Conservation (phyloP, 2,797 vertebrate species). For the Acrossocheilus wenchowensis region DNA sequence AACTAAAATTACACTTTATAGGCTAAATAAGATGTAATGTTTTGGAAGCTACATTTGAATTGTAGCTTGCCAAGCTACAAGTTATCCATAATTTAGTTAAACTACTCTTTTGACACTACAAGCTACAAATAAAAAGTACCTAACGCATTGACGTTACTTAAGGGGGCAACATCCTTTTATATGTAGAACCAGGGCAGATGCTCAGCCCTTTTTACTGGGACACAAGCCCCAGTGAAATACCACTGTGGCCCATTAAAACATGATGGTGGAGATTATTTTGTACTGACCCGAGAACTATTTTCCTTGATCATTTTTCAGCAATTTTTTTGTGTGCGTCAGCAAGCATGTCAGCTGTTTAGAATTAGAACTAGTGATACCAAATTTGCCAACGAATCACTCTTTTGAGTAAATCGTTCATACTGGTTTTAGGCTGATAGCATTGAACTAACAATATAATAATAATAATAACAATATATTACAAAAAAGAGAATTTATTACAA, state of each 20-base stretch:
- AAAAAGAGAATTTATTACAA: not conserved
- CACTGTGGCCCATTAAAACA: not conserved
- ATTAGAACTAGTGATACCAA: not conserved
- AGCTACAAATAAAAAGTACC: not conserved
- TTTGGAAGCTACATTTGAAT: not conserved
- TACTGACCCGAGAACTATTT: not conserved
- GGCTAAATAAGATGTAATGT: not conserved
- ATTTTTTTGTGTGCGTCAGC: not conserved
- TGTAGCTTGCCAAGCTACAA: not conserved
- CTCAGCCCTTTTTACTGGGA: not conserved
- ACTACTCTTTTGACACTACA: not conserved
- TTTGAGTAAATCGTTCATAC: not conserved
- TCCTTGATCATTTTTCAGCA: not conserved
- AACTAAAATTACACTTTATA: not conserved
- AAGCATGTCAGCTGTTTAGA: not conserved
- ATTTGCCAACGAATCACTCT: not conserved
- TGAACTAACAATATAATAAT: not conserved
- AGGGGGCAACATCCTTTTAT: not conserved
- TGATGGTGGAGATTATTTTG: not conserved
- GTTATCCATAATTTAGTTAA: not conserved
- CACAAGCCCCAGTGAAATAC: conserved; percentile 20
- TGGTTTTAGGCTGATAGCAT: not conserved
- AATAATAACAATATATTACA: not conserved
- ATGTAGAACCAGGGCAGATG: not conserved
- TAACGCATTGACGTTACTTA: not conserved